These are phyloP conservation scores for Lepidostoma basale DNA, from an alignment of 1,140 invertebrate species.

Conservation along the genomic window DNA sequence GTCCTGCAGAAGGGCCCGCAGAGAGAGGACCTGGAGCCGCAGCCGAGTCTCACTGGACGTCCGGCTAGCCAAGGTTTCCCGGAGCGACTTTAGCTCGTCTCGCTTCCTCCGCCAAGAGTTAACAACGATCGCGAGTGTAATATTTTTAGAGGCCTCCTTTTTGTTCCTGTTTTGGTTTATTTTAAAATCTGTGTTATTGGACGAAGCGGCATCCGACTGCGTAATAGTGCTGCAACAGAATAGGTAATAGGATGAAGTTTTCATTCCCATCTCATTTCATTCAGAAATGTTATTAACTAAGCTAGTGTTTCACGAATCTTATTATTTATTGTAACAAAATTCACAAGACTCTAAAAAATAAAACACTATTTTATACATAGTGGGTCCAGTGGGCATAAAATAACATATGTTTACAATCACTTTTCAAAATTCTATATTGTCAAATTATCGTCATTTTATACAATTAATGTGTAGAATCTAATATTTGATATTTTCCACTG, in stretches of 20 bases:
- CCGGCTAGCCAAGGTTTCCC: conserved; percentile 56
- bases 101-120: conserved; percentile 63
- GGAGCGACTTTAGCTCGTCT: conserved; percentile 57
- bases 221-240: conserved; percentile 26
- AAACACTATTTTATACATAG: no score
- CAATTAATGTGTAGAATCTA: no score
- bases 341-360: no score
- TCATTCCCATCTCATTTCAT: background rate
- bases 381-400: no score
- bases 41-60: conserved; percentile 58
- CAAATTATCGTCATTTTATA: no score
- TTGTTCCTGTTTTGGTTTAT: conserved; percentile 41
- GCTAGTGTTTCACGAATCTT: no score
- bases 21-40: conserved; percentile 62
- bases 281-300: background rate
- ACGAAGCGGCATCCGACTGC: conserved; percentile 15
- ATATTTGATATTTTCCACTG: no score
- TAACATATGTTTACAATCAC: no score
- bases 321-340: no score
- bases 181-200: conserved; percentile 43
- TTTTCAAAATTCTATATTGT: no score
- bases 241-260: background rate
- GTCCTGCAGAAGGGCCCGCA: conserved; percentile 62
- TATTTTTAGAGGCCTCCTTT: conserved; percentile 53
- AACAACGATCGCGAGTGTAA: conserved; percentile 59